Evolutionary conservation across 2,113 vertebrate genomes (phyloP).

Genomic region (Gymnarchus niloticus): DNA sequence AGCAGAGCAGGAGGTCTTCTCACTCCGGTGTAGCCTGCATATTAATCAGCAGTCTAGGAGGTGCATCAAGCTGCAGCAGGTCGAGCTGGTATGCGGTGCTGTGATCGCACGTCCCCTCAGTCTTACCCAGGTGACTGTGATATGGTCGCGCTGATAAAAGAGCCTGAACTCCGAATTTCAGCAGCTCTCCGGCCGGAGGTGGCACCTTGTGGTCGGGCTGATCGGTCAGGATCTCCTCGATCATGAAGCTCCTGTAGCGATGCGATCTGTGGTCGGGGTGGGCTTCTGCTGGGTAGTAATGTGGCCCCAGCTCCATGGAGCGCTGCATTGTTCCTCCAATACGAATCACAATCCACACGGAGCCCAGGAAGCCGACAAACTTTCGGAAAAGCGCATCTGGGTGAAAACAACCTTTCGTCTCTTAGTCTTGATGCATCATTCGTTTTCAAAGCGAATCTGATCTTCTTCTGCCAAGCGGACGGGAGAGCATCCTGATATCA

Average conservation of each 20-base stretch:
- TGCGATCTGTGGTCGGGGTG: slow-evolving; percentile 86
- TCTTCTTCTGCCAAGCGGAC: neutral
- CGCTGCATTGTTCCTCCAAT: slow-evolving; percentile 73
- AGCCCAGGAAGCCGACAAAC: neutral
- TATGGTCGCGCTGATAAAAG: slow-evolving; percentile 83
- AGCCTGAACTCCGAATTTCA: slow-evolving; percentile 92
- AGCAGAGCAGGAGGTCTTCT: neutral
- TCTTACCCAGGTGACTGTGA: slow-evolving; percentile 86
- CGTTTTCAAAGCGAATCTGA: slow-evolving; percentile 2
- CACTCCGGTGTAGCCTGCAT: neutral
- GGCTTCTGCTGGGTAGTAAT: slow-evolving; percentile 75
- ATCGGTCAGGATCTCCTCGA: slow-evolving; percentile 94
- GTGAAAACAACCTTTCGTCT: neutral
- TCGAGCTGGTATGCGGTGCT: no score
- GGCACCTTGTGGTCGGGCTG: slow-evolving; percentile 76
- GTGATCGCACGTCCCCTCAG: no score
- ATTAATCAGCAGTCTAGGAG: no score
- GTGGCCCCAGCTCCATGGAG: slow-evolving; percentile 77
- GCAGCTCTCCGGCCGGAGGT: slow-evolving; percentile 77
- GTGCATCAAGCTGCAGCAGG: no score
- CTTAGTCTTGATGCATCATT: slow-evolving; percentile 6
- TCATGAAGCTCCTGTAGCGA: slow-evolving; percentile 96
- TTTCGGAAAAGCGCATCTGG: neutral
- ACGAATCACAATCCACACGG: slow-evolving; percentile 28
- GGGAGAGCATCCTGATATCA: slow-evolving; percentile 17